Evolutionary conservation across 2,888 invertebrate genomes (phyloP), one percentile per base, ranked within the genome.

Genomic region (Isotomurus palustris): DNA sequence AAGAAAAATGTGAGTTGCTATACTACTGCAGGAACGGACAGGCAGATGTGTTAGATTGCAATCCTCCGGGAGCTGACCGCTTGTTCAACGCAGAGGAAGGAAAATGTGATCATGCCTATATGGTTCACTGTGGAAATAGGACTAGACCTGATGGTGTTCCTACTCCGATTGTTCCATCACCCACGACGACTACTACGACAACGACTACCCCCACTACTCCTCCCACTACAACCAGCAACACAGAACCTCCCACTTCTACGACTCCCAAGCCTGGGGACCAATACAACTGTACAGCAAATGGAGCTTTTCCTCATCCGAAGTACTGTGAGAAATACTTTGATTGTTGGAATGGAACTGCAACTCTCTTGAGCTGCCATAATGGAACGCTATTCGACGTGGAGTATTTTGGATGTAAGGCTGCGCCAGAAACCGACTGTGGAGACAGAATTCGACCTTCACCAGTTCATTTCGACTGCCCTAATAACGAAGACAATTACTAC

Each of bases 311-410:
- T 14, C 50, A 50, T 36, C 38, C 38, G 2, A 17, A 35, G n/a
- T 50, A 32, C 27, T 50, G 50, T 19, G 50, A 36, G 6, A 14
- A 24, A 14, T 50, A 50, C 27, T 50, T 6, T 17, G 50, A 50
- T 19, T 50, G 50, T 40, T 50, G 50, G 50, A 22, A 38, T 4
- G 36, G 24, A 6, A 3, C 14, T 14, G 5, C 50, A 2, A 50
- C 50, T 4, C 27, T 36, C 14, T 22, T 50, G 25, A 22, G n/a
- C 8, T 50, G 50, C 19, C 50, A 38, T 3, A 40, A 40, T 8
- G 12, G 43, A 10, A 5, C 12, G 25, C 38, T 40, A 3, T 50
- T 50, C 27, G 40, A 50, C 35, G 8, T 27, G 24, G 35, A 28
- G 17, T 45, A 45, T 27, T 19, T 5, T 3, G 48, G 48, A 29